Base-by-base conservation (phyloP, 2,797 vertebrate species). In the Oceanodroma leucorhoa region DNA sequence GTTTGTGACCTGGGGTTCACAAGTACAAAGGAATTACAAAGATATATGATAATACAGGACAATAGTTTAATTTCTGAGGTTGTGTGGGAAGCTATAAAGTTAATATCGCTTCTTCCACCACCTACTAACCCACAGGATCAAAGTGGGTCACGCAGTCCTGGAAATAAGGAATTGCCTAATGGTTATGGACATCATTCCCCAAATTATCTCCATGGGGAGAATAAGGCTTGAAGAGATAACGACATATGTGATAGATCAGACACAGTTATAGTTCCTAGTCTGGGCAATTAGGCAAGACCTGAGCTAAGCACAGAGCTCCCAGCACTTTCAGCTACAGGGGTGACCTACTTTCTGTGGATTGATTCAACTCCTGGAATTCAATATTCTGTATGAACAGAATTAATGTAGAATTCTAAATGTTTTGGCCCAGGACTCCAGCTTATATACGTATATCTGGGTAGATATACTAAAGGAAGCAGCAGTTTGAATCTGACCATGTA, bases 11-110 rank as follows among this genome's bases (percentile, higher is more conserved):
- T 43, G 36, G 45, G 73, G 85, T 97, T 97, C 95, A 95, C 62
- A 84, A 87, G 83, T 95, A 96, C 86, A 95, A 89, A 94, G 73
- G 81, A 92, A 95, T 96, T 96, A 91, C 83, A 70, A 79, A 94
- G 95, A 94, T 90, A 88, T 95, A 94, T 94, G 95, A 24, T 93
- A 94, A 96, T 93, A 70, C 32, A 79, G 83, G 72, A 93, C 90
- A 91, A 93, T 62, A 94, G 77, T 91, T 96, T 96, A 91, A 96
- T 93, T 96, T 96, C 88, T 82, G 80, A 91, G 91, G 89, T 93
- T 95, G 89, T 79, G 89, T 94, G 83, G 87, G 90, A 82, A 90
- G 58, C 81, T 93, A 70, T 93, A 76, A 94, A 94, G 93, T 90
- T 94, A 96, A 88, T 94, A 90, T 90, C 79, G 83, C 72, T 92